A percentile compares a stretch with the other conserved stretches of the same genome.
These are phyloP conservation scores for Drosophila nigromelanica DNA, from an alignment of 1,140 invertebrate species.

Conservation along the genomic window DNA sequence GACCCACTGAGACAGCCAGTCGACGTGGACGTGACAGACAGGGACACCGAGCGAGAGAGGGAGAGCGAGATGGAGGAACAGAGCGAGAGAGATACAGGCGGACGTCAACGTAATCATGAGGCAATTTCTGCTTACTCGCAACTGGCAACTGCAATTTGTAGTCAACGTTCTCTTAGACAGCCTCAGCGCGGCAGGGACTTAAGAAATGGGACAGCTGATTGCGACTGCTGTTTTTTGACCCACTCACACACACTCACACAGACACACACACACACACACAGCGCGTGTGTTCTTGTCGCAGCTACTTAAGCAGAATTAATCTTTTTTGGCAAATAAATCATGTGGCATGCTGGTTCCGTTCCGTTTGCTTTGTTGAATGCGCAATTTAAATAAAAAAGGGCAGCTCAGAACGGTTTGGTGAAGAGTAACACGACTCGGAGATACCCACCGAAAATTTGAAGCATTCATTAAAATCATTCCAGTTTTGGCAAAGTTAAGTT, in stretches of 20 bases:
- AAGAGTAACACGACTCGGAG: neutral
- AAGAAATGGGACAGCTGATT: slow-evolving; percentile 64
- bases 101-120: slow-evolving; percentile 74
- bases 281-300: slow-evolving; percentile 29
- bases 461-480: too few species aligned
- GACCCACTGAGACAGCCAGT: slow-evolving; percentile 71
- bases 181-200: slow-evolving; percentile 31
- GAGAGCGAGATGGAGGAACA: slow-evolving; percentile 1
- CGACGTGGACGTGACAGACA: slow-evolving; percentile 72
- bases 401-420: too few species aligned
- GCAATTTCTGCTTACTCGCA: slow-evolving; percentile 65
- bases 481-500: too few species aligned
- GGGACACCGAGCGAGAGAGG: neutral
- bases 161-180: slow-evolving; percentile 62
- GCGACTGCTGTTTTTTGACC: slow-evolving; percentile 65
- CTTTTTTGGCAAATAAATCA: slow-evolving; percentile 73
- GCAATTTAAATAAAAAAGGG: slow-evolving; percentile 67
- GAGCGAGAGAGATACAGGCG: neutral
- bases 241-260: slow-evolving; percentile 49
- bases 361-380: slow-evolving; percentile 54
- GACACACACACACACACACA: slow-evolving; percentile 36
- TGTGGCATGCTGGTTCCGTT: slow-evolving; percentile 64
- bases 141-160: slow-evolving; percentile 70
- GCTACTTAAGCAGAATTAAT: slow-evolving; percentile 47
- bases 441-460: neutral